Percentiles rank a stretch among this genome's conserved stretches.
Conservation (phyloP, 2,797 vertebrate species). For the Huso huso region DNA sequence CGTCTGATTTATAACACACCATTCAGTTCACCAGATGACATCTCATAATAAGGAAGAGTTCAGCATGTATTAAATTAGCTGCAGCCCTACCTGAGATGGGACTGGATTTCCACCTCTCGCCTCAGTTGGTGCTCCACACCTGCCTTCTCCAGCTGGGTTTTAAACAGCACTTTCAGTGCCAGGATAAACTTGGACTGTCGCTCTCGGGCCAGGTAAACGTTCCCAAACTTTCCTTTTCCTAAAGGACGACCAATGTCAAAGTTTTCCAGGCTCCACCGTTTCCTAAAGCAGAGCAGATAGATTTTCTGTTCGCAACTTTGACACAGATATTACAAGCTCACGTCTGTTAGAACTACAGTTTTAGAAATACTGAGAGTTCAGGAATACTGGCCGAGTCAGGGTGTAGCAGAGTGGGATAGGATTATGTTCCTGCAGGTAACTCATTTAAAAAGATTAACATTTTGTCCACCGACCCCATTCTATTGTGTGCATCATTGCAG, state of each 20-base stretch:
- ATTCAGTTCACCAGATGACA: background rate
- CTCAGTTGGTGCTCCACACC: conserved; percentile 92
- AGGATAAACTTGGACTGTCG: conserved; percentile 89
- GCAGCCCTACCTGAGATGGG: conserved; percentile 80
- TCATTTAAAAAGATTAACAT: too few relatives aligned
- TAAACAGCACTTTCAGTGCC: conserved; percentile 93
- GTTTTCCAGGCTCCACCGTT: conserved; percentile 83
- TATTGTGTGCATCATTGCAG: too few relatives aligned
- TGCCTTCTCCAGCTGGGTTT: conserved; percentile 88
- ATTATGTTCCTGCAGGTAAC: too few relatives aligned
- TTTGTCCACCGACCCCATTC: too few relatives aligned
- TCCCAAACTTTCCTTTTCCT: conserved; percentile 96
- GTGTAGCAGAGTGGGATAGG: too few relatives aligned
- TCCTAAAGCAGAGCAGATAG: conserved; percentile 45
- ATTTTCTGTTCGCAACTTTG: background rate
- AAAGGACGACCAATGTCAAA: conserved; percentile 93
- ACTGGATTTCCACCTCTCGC: conserved; percentile 95
- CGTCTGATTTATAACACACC: too few relatives aligned
- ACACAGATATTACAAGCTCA: background rate
- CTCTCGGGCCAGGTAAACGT: conserved; percentile 91
- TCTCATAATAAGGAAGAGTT: too few relatives aligned
- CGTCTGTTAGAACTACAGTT: conserved; percentile 36
- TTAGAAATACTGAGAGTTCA: background rate
- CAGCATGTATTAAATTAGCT: background rate
- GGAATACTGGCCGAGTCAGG: background rate